Evolutionary conservation across 2,888 invertebrate species (phyloP), one percentile per base, ranked within the genome.

Genomic region (Platycheirus albimanus): DNA sequence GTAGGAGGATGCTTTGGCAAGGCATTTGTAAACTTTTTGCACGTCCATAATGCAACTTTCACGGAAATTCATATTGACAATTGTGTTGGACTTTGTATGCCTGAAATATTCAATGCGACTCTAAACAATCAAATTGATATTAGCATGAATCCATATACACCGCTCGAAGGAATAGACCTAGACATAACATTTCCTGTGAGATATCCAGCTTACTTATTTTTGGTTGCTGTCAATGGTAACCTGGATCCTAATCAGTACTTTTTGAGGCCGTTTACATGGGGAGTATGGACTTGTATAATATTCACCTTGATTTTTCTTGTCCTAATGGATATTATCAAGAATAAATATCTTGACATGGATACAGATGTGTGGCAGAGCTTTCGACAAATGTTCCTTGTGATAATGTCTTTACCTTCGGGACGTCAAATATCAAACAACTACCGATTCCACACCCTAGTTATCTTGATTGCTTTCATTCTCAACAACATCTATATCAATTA

Each of bases 1-100:
- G 24, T 77, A 3, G 49, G 54, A n/a, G 77, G 77, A 1, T 64
- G 17, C 24, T 19, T 36, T 7, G 70, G 54, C 0, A 17, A 51
- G n/a, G 1, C 56, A 20, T 70, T 77, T 6, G 17, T 51, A 2
- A 41, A 19, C 17, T 77, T 77, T 8, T 7, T 77, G 8, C 30
- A 8, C n/a, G 64, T 17, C 7, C 56, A 70, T 19, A 77, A 77
- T 54, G 77, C 70, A 5, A 33, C 63, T 10, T 77, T 38, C 1
- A 11, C 3, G 0, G 54, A 64, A 2, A 13, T 58, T 10, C 1
- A n/a, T 1, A 11, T 58, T 3, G 13, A 30, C 7, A 15, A 54
- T 6, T 38, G 41, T 7, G 33, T 5, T n/a, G 13, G 19, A 0
- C 5, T 11, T 2, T 51, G 36, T 51, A 24, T 43, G 4, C 1